A percentile compares a stretch with the other conserved stretches of the same genome.
phyloP scores from a whole-genome alignment of 1,140 invertebrate genomes.

The Heliconius himera region DNA sequence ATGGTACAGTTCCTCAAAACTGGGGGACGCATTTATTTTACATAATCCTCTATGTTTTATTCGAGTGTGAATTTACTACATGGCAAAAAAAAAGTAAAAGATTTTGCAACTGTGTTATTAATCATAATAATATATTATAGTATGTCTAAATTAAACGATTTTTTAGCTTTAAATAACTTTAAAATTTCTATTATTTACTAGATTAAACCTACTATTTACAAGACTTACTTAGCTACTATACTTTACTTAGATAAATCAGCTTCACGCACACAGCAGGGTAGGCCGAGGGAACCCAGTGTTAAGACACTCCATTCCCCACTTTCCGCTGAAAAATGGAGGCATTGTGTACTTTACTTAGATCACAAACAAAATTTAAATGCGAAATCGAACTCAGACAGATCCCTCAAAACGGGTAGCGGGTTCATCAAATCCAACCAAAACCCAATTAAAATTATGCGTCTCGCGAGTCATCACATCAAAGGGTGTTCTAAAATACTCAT shows the following conservation, averaged over 20 bases:
- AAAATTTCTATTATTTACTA: too few relatives aligned
- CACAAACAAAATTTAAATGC: neutral
- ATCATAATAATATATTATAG: neutral
- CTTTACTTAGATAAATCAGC: neutral
- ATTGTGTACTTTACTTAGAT: neutral
- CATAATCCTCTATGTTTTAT: neutral
- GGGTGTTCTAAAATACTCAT: slow-evolving; percentile 58
- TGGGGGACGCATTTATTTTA: neutral
- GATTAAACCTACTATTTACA: neutral
- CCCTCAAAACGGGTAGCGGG: slow-evolving; percentile 1
- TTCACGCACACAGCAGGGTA: too few relatives aligned
- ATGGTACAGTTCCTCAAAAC: neutral
- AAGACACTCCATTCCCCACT: too few relatives aligned
- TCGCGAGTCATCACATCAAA: slow-evolving; percentile 57
- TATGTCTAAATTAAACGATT: too few relatives aligned
- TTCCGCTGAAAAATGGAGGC: too few relatives aligned
- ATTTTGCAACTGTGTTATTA: neutral
- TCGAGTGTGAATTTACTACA: too few relatives aligned
- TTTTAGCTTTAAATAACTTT: too few relatives aligned
- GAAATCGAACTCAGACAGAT: neutral
- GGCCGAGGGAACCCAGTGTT: too few relatives aligned
- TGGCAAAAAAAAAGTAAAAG: too few relatives aligned
- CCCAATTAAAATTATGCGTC: slow-evolving; percentile 58
- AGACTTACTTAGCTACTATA: neutral
- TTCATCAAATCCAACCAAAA: slow-evolving; percentile 58